Base-by-base conservation (phyloP, 2,113 vertebrate genomes). In the Brachirus orientalis region DNA sequence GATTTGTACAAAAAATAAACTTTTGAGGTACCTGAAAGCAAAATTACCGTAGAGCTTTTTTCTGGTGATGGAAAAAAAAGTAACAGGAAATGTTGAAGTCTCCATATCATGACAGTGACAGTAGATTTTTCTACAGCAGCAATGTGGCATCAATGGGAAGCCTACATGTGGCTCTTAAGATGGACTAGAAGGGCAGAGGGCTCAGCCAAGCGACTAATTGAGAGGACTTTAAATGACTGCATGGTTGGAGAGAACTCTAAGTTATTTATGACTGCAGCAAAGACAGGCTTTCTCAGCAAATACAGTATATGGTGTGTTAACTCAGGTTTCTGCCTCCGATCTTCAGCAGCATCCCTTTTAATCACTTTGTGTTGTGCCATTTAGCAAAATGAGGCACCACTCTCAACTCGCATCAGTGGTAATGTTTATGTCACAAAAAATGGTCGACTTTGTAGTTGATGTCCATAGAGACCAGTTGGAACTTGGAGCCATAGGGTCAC, bases 201-300 rank as follows among this genome's bases (percentile, higher is more conserved):
- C 56, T 88, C 88, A 88, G 74, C 78, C 90, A 80, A 63, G 89
- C 85, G 47, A 69, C 79, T 89, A 88, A 91, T 85, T 87, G 84
- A 84, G 81, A 87, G 61, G 82, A 82, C 69, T 80, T 77, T 4
- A 82, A 84, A 89, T 79, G 76, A 83, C 85, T 80, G 84, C 85
- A 72, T 75, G 75, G 85, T 77, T 85, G 79, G 83, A 87, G 83
- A 91, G 80, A 76, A 74, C 79, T 84, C 86, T 90, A 87, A 90
- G 81, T 92, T 92, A 92, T 92, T 92, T 89, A 92, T 92, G 86
- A 90, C 90, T 92, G 90, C 90, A 84, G 79, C 87, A 90, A 81
- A 85, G 74, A 82, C 72, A 61, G 66, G 69, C 80, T 72, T 82
- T 80, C 79, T 85, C 79, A 63, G 84, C 81, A 88, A 85, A 89